Evolutionary conservation across 2,113 vertebrate species (phyloP).

Genomic region (Bufo gargarizans): DNA sequence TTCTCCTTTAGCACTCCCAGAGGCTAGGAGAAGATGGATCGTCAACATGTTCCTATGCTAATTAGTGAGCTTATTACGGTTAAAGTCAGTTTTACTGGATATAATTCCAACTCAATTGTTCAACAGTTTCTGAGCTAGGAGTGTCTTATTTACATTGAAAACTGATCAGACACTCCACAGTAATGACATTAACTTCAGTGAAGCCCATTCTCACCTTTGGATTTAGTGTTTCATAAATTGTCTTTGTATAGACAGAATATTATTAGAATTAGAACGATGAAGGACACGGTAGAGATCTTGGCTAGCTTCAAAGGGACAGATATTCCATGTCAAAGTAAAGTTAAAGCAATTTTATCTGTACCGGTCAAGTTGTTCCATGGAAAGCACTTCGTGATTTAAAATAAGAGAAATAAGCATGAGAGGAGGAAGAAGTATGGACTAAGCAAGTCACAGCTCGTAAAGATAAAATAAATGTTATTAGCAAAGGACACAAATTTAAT

Average conservation of each 20-base stretch:
- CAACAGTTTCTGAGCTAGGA: slow-evolving; percentile 12
- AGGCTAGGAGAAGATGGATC: slow-evolving; percentile 24
- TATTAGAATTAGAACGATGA: slow-evolving; percentile 28
- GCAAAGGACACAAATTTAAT: background rate
- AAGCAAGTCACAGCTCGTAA: background rate
- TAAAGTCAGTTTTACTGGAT: slow-evolving; percentile 28
- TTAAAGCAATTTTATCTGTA: background rate
- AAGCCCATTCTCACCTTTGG: slow-evolving; percentile 20
- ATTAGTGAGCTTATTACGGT: slow-evolving; percentile 42
- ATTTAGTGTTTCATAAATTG: slow-evolving; percentile 37
- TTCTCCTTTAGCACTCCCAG: slow-evolving; percentile 37
- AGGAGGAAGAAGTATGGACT: background rate
- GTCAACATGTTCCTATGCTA: slow-evolving; percentile 45
- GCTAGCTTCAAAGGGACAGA: slow-evolving; percentile 28
- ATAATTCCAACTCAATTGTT: slow-evolving; percentile 35
- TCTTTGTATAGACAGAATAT: slow-evolving; percentile 10
- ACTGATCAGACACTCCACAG: slow-evolving; percentile 17
- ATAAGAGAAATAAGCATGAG: background rate
- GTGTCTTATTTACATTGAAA: slow-evolving; percentile 53
- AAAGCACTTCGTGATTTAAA: background rate
- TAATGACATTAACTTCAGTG: slow-evolving; percentile 33
- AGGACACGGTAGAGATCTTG: slow-evolving; percentile 36
- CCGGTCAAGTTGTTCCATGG: background rate
- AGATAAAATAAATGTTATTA: background rate
- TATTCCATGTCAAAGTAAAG: slow-evolving; percentile 1